Evolutionary conservation across 2,888 invertebrate species (phyloP), one percentile per base, ranked within the genome.

Genomic region (Drymonia ruficornis): DNA sequence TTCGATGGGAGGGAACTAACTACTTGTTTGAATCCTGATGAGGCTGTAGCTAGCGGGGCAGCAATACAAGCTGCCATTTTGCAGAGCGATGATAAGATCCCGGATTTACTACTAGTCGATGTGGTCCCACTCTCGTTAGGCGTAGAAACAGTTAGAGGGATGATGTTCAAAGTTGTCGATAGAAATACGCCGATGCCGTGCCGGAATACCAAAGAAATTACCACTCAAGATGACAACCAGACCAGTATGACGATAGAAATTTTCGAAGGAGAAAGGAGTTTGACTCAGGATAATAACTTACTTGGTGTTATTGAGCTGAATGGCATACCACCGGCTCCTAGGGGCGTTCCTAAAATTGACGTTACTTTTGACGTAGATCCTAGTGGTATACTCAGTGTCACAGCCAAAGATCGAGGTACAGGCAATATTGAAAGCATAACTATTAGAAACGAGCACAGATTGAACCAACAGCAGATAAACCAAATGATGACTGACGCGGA

Each of bases 121-220:
- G 86, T 88, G 0, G 84, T 88, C 1, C 87, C 89, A 11, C 56
- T 89, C 29, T 86, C 89, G 13, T 45, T 90, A 40, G 89, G 89
- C 1, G 73, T 90, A 1, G 89, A 89, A 63, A 83, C 86, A 1
- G 76, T 78, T 0, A 78, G 86, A 66, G 89, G 89, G 0, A 70
- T 87, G 50, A 89, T 90, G 89, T 83, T 71, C 18, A 86, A 76
- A 70, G 73, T 90, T 0, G 72, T 89, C n/a, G 83, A 87, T 47
- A 70, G 78, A 15, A 88, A 89, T 52, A 87, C 86, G 0, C 68
- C 80, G 0, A 84, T 89, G 49, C 89, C 89, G 15, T 89, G 88
- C 52, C 73, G 72, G 1, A 67, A 60, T 5, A 83, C 82, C 50
- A 87, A 81, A 81, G 86, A 87, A 49, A 61, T 89, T 1, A 85